These are phyloP conservation scores for Leucania comma DNA, from an alignment of 2,888 invertebrate species.

Conservation along the genomic window DNA sequence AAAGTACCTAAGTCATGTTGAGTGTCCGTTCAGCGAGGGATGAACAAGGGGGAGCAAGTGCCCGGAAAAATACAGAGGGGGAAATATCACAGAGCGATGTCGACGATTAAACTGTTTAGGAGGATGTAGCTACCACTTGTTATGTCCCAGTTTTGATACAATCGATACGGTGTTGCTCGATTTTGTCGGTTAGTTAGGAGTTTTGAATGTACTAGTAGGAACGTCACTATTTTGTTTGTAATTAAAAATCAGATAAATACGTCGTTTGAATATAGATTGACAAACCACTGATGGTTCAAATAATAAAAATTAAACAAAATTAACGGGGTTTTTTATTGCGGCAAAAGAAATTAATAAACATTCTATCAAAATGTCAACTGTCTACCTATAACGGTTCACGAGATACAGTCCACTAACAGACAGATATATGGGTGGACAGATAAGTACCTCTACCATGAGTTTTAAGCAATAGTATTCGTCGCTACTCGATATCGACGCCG, in stretches of 20 bases:
- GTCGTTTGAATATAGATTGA: background rate
- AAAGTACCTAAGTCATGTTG: constrained; percentile 61
- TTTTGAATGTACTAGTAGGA: constrained; percentile 13
- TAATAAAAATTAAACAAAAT: background rate
- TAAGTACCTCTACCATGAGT: too few relatives aligned
- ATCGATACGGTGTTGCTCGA: constrained; percentile 58
- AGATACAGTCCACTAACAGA: too few relatives aligned
- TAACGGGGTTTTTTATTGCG: too few relatives aligned
- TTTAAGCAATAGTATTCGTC: too few relatives aligned
- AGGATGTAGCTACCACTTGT: constrained; percentile 58
- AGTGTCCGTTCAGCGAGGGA: constrained; percentile 63
- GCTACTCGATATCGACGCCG: too few relatives aligned
- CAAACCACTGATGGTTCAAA: background rate
- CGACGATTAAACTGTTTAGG: constrained; percentile 69
- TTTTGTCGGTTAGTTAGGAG: constrained; percentile 20
- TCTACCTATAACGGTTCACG: too few relatives aligned
- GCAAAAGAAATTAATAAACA: too few relatives aligned
- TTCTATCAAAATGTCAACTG: too few relatives aligned
- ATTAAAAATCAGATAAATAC: constrained; percentile 1
- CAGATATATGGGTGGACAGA: too few relatives aligned
- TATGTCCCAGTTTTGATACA: constrained; percentile 61
- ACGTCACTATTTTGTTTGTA: constrained; percentile 34
- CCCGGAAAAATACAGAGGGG: constrained; percentile 76
- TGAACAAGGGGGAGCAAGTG: constrained; percentile 73
- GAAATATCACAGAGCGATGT: constrained; percentile 66